phyloP scores from a whole-genome alignment of 2,888 invertebrate genomes.

The Heliconius ismenius region DNA sequence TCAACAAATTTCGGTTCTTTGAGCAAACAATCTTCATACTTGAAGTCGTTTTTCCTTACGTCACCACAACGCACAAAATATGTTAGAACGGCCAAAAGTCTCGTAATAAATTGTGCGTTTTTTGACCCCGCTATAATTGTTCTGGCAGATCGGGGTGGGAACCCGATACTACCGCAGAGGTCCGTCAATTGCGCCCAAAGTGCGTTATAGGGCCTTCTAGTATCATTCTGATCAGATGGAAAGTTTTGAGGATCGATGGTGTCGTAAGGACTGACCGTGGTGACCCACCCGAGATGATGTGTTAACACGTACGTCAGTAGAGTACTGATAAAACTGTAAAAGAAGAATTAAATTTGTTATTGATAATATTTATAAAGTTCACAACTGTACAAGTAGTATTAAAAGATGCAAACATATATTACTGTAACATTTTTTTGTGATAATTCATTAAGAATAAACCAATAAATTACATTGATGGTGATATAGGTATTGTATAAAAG shows the following conservation, averaged over 20 bases:
- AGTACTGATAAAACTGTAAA: conserved; percentile 93
- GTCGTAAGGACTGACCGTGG: conserved; percentile 85
- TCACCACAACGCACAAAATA: conserved; percentile 94
- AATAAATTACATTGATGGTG: neutral
- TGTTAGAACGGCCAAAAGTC: conserved; percentile 88
- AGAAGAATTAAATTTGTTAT: conserved; percentile 33
- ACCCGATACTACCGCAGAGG: conserved; percentile 91
- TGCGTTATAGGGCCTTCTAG: conserved; percentile 87
- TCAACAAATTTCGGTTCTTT: conserved; percentile 64
- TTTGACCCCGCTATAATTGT: conserved; percentile 89
- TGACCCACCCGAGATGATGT: conserved; percentile 95
- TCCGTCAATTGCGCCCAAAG: conserved; percentile 95
- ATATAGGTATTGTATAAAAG: too few species aligned
- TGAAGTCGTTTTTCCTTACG: conserved; percentile 79
- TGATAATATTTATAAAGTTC: neutral
- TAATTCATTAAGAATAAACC: neutral
- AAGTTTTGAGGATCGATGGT: conserved; percentile 56
- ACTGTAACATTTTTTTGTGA: neutral
- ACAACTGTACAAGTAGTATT: neutral
- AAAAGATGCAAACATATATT: neutral
- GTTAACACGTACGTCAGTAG: conserved; percentile 93
- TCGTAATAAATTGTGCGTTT: conserved; percentile 85
- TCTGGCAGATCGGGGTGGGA: conserved; percentile 88
- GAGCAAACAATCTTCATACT: conserved; percentile 60
- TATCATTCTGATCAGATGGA: conserved; percentile 35